Evolutionary conservation across 2,113 vertebrate genomes (phyloP).

Genomic region (Pelmatolapia mariae): DNA sequence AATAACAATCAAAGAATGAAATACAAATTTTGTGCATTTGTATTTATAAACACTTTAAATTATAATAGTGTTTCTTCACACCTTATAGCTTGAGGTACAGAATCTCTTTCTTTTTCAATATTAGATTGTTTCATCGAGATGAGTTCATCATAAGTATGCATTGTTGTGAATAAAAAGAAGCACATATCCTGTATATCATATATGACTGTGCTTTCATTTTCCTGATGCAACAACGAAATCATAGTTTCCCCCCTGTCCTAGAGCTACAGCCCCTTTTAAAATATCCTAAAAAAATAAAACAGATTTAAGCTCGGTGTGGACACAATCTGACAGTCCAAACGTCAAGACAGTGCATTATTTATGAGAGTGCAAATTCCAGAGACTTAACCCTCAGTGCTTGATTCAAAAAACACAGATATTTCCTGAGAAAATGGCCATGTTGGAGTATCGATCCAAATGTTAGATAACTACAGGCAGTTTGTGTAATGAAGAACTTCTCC

Average conservation of each 20-base stretch:
- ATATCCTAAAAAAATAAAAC: neutral
- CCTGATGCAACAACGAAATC: neutral
- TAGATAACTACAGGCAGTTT: slow-evolving; percentile 23
- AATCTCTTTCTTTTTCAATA: neutral
- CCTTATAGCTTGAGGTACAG: neutral
- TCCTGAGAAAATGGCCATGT: neutral
- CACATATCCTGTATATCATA: slow-evolving; percentile 17
- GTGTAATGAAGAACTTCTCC: slow-evolving; percentile 31
- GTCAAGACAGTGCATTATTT: neutral
- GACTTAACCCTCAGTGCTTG: neutral
- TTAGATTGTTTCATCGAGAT: neutral
- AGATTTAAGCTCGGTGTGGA: neutral
- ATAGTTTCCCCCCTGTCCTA: neutral
- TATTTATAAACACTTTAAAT: neutral
- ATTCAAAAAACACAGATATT: neutral
- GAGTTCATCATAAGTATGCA: neutral
- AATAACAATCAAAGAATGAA: neutral
- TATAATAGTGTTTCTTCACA: neutral
- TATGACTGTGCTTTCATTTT: neutral
- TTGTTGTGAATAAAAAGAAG: slow-evolving; percentile 21
- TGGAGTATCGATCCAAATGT: slow-evolving; percentile 28
- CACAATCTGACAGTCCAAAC: neutral
- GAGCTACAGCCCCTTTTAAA: neutral
- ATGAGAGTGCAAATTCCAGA: slow-evolving; percentile 4
- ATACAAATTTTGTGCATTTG: neutral